A percentile compares a stretch with the other conserved stretches of the same genome.
Conservation (phyloP, 1,140 invertebrate genomes). For the Cydia strobilella region DNA sequence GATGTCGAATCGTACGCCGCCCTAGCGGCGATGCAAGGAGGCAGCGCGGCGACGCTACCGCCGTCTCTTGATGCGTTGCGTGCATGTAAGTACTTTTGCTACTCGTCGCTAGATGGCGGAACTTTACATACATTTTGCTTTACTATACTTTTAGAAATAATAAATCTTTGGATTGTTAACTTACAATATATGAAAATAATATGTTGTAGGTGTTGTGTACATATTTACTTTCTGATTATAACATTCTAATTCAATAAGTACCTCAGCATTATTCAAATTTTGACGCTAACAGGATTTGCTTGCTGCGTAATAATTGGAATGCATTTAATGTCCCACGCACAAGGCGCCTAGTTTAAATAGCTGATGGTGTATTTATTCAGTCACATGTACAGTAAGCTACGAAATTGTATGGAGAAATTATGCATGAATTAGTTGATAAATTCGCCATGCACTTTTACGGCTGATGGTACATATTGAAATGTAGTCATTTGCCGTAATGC, state of each 20-base stretch:
- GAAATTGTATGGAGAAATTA: too few relatives aligned
- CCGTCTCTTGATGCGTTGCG: slow-evolving; percentile 73
- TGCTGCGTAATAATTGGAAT: slow-evolving; percentile 7
- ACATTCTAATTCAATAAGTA: too few relatives aligned
- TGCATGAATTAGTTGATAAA: too few relatives aligned
- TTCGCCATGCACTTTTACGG: too few relatives aligned
- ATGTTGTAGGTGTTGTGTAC: background rate
- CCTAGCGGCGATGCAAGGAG: slow-evolving; percentile 71
- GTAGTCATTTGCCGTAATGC: background rate
- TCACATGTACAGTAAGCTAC: too few relatives aligned
- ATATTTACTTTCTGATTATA: too few relatives aligned
- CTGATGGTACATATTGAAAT: background rate
- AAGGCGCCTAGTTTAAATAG: background rate
- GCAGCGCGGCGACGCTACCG: slow-evolving; percentile 70
- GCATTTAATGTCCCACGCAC: slow-evolving; percentile 15
- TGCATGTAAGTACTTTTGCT: slow-evolving; percentile 73
- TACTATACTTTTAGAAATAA: background rate
- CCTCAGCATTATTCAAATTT: background rate
- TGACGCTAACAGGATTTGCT: background rate
- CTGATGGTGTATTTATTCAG: background rate
- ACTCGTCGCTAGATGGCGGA: slow-evolving; percentile 61
- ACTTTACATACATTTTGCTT: background rate
- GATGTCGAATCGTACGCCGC: slow-evolving; percentile 69
- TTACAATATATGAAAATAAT: too few relatives aligned
- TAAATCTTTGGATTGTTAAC: too few relatives aligned